Base-by-base conservation (phyloP, 2,797 vertebrate genomes). In the Gadopsis bispinosus region DNA sequence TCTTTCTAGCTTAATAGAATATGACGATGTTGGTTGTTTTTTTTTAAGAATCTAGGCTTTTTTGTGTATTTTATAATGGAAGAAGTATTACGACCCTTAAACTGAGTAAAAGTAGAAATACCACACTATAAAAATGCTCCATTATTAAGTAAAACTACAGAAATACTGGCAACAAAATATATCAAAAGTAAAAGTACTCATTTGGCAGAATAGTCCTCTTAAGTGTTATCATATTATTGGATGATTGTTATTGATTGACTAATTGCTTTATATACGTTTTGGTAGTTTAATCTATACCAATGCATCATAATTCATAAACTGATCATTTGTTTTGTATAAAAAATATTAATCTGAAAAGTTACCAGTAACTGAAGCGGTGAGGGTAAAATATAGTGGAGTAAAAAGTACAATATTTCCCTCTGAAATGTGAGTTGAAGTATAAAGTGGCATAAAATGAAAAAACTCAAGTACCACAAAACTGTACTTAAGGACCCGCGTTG, bases 41-140 rank as follows among this genome's bases (percentile, higher is more conserved):
- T 41, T 29, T 29, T 29, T 14, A 61, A 63, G 29, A 51, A 29
- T 60, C 7, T 9, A 54, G n/a, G 0, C 9, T 3, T 31, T 70
- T 69, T 73, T 17, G 7, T 59, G 5, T 68, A 12, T 75, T 69
- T 20, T 50, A 14, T 51, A 41, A 14, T 48, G 20, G 16, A 70
- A 43, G 7, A 70, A 41, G 19, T 60, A 51, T 47, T 60, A 54
- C 19, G 4, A 29, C 43, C 0, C 9, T 37, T 26, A 14, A 7
- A 8, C 22, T 17, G 16, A 37, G 5, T 50, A 39, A 39, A 69
- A 35, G 4, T 10, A n/a, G 2, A 54, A 64, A 14, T 56, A 48
- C 7, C 7, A 3, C 5, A 45, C 16, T 33, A 13, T 19, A 29
- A 10, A 45, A 35, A 56, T n/a, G 29, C 1, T 55, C 37, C 4